Evolutionary conservation across 2,797 vertebrate species (phyloP), one percentile per base, ranked within the genome.

Genomic region (Picus viridis): DNA sequence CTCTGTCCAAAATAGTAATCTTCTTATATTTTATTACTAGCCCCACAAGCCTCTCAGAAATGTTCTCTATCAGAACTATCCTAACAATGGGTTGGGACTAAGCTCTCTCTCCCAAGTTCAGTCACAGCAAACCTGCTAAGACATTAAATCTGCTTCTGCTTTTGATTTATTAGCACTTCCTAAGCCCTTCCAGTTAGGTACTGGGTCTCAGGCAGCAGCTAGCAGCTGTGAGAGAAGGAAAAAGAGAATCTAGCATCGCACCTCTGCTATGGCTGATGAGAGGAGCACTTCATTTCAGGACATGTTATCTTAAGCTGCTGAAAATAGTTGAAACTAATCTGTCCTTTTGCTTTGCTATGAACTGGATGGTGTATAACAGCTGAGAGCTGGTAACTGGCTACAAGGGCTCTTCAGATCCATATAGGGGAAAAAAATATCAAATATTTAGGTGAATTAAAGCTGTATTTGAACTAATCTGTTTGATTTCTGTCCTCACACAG

Each of bases 1-100:
- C 95, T 94, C 69, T 92, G 86, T 87, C 94, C 84, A 93, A 89
- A 93, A 58, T 56, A 70, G 56, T 81, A 94, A 96, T 94, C 93
- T 73, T 94, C 92, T 94, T 94, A 86, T 85, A 85, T 90, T 94
- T 95, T 91, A 95, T 93, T 92, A 94, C 84, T 62, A 85, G 72
- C 83, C 89, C 41, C 76, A 67, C 75, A 85, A 87, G 75, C 65
- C 67, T 75, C 80, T 88, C 62, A 80, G 83, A 94, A 95, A 90
- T 39, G 47, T 81, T 92, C 72, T 95, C 78, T 73, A 62, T 88
- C 86, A 89, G 75, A 80, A 71, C 61, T 65, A 69, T 80, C 90
- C 77, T 65, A 95, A 90, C 89, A 83, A 64, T 27, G 75, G 88
- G 84, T 43, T 92, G 89, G 61, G 63, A 54, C 84, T 95, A 87